Conservation (phyloP, 2,888 invertebrate species). For the Eurois occulta region DNA sequence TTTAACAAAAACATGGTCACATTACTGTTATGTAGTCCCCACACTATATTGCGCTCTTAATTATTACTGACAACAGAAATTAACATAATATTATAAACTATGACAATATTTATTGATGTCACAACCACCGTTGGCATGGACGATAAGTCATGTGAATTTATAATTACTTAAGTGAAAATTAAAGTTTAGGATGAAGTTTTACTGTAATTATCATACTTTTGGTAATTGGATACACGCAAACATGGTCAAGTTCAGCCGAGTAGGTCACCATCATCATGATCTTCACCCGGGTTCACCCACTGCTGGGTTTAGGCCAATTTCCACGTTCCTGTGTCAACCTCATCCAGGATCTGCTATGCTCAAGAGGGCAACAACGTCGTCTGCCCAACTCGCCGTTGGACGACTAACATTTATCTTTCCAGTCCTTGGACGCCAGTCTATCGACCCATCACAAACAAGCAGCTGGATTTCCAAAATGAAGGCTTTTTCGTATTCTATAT, state of each 20-base stretch:
- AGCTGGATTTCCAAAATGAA: background rate
- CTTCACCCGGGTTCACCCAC: background rate
- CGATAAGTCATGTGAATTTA: background rate
- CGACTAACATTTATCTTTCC: background rate
- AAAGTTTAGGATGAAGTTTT: background rate
- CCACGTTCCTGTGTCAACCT: background rate
- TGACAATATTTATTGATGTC: conserved; percentile 27
- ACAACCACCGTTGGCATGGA: background rate
- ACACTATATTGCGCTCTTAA: conserved; percentile 31
- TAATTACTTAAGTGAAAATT: background rate
- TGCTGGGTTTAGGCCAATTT: background rate
- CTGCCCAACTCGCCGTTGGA: background rate
- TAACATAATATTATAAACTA: conserved; percentile 29
- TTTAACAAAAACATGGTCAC: background rate
- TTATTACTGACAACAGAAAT: conserved; percentile 14
- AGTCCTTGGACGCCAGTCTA: background rate
- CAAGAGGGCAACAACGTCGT: background rate
- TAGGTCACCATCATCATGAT: background rate
- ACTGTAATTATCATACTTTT: background rate
- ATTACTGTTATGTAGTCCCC: background rate
- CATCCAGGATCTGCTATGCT: background rate
- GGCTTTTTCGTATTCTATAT: background rate
- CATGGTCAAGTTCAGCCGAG: background rate
- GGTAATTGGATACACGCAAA: background rate
- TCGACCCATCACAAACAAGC: background rate